phyloP scores from a whole-genome alignment of 2,797 vertebrate genomes.

The Macropodus opercularis region DNA sequence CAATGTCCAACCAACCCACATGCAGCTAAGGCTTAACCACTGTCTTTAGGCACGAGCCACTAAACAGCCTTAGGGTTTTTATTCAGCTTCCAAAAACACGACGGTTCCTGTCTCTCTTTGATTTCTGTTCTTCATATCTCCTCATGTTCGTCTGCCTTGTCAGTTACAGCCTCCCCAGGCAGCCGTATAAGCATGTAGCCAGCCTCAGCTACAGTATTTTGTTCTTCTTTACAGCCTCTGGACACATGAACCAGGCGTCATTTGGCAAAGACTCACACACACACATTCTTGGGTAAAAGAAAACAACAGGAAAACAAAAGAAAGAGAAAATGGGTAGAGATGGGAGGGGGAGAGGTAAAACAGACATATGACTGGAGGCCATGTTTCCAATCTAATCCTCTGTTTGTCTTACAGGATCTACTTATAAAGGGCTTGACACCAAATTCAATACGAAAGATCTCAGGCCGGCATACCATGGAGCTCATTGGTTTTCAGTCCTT shows the following conservation, averaged over 20 bases:
- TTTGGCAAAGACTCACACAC: constrained; percentile 28
- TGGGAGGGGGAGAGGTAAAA: constrained; percentile 45
- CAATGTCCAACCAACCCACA: constrained; percentile 9
- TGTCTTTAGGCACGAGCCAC: constrained; percentile 39
- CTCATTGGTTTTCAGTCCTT: constrained; percentile 66
- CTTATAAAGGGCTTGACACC: constrained; percentile 75
- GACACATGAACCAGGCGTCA: constrained; percentile 48
- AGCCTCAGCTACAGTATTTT: constrained; percentile 62
- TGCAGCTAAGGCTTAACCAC: constrained; percentile 28
- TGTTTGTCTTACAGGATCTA: constrained; percentile 76
- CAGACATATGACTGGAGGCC: constrained; percentile 65
- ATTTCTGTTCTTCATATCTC: constrained; percentile 61
- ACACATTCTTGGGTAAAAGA: constrained; percentile 17
- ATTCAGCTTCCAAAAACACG: constrained; percentile 52
- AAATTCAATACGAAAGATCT: constrained; percentile 76
- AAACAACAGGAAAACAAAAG: constrained; percentile 38
- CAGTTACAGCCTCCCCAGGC: constrained; percentile 59
- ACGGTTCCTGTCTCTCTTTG: constrained; percentile 47
- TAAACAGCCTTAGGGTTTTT: constrained; percentile 38
- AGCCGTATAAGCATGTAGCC: constrained; percentile 37
- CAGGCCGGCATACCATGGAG: constrained; percentile 47
- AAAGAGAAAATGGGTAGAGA: constrained; percentile 29
- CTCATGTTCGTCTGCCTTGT: constrained; percentile 62
- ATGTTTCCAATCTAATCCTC: constrained; percentile 77
- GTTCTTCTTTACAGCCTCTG: constrained; percentile 57